Evolutionary conservation across 2,797 vertebrate genomes (phyloP).

Genomic region (Furcifer pardalis): DNA sequence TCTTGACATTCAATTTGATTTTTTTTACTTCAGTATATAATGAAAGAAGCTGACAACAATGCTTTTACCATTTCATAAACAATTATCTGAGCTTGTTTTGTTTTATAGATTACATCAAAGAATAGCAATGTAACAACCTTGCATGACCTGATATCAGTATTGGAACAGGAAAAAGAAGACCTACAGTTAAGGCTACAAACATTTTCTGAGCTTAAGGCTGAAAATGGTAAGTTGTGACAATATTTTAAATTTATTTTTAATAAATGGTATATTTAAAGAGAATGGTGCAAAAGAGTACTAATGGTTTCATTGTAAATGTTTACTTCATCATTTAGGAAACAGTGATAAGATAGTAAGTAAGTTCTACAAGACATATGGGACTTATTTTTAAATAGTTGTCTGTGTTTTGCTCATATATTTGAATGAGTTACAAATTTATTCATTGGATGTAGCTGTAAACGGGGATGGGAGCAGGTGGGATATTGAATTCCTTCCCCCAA

Average conservation of each 20-base stretch:
- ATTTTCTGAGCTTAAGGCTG: conserved; percentile 78
- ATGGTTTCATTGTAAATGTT: neutral
- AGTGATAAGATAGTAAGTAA: conserved; percentile 1
- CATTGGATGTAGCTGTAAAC: neutral
- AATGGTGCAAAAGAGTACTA: neutral
- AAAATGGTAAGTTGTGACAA: conserved; percentile 79
- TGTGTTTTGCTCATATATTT: neutral
- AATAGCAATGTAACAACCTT: conserved; percentile 76
- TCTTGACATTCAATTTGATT: neutral
- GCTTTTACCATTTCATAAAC: too few species aligned
- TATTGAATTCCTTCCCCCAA: neutral
- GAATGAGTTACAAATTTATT: neutral
- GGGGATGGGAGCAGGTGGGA: neutral
- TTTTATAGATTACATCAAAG: conserved; percentile 75
- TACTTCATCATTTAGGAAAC: neutral
- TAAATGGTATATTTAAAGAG: neutral
- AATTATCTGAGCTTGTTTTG: too few species aligned
- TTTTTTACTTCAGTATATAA: neutral
- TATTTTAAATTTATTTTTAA: neutral
- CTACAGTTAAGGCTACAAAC: conserved; percentile 82
- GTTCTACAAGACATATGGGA: neutral
- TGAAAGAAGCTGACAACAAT: neutral
- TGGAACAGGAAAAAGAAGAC: conserved; percentile 85
- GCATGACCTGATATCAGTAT: conserved; percentile 74
- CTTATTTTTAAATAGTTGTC: neutral